A percentile compares a stretch with the other conserved stretches of the same genome.
phyloP scores from a whole-genome alignment of 1,140 invertebrate species.

The Acromyrmex echinatior region DNA sequence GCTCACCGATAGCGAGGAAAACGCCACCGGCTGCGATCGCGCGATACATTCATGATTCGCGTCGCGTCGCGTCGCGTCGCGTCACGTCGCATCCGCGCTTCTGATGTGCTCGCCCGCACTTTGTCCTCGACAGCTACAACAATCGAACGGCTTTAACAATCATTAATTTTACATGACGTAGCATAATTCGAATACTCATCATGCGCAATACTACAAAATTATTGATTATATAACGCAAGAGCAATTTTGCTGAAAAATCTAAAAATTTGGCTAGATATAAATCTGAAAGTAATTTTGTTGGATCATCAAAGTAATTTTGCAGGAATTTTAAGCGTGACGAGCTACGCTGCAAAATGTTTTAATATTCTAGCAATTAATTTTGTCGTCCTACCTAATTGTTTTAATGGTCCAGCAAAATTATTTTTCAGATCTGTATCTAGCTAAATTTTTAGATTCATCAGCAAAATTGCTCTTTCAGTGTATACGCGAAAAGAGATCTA shows the following conservation, averaged over 20 bases:
- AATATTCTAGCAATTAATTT: too few species aligned
- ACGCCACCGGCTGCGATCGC: neutral
- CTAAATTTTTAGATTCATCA: too few species aligned
- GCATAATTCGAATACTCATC: slow-evolving; percentile 1
- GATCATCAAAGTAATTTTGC: too few species aligned
- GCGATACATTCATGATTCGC: slow-evolving; percentile 3
- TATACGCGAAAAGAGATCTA: neutral
- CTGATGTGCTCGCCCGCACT: neutral
- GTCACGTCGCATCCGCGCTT: neutral
- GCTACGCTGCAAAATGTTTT: too few species aligned
- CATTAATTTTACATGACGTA: slow-evolving; percentile 13
- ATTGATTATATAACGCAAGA: too few species aligned
- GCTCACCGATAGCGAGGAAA: slow-evolving; percentile 1
- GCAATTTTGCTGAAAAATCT: too few species aligned
- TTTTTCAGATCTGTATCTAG: too few species aligned
- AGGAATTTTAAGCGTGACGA: too few species aligned
- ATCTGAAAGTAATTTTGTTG: too few species aligned
- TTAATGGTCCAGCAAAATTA: too few species aligned
- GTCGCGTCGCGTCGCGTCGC: neutral
- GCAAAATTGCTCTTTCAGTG: neutral
- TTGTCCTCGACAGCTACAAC: slow-evolving; percentile 1
- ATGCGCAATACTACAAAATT: neutral
- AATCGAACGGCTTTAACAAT: slow-evolving; percentile 33
- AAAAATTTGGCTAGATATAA: too few species aligned
- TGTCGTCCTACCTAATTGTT: too few species aligned